Percentiles rank a stretch among this genome's conserved stretches.
These are phyloP conservation scores for Oenanthe oenanthe DNA, from an alignment of 2,113 vertebrate genomes.

Conservation along the genomic window DNA sequence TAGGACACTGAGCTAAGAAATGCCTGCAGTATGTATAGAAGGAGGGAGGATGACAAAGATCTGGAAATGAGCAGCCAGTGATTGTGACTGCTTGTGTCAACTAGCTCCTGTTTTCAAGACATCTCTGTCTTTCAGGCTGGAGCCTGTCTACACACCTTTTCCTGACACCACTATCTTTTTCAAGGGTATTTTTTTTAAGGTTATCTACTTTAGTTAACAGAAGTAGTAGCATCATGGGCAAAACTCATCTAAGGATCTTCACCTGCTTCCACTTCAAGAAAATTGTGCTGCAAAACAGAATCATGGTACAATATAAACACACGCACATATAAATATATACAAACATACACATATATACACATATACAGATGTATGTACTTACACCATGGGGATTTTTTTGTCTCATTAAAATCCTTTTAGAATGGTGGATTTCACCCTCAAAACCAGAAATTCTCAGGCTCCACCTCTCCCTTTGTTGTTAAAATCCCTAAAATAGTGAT, in stretches of 20 bases:
- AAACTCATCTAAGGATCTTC: neutral
- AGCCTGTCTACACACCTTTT: neutral
- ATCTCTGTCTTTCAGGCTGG: neutral
- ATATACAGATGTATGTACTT: neutral
- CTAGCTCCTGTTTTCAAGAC: neutral
- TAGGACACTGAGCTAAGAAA: neutral
- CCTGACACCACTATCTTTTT: neutral
- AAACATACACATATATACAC: neutral
- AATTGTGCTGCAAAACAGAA: constrained; percentile 12
- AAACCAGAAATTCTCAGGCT: neutral
- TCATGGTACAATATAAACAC: neutral
- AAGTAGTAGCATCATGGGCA: neutral
- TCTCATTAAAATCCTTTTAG: neutral
- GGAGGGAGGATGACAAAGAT: neutral
- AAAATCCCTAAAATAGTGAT: neutral
- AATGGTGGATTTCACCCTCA: neutral
- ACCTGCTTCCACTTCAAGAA: constrained; percentile 27
- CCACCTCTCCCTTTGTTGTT: neutral
- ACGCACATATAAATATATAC: rapidly evolving
- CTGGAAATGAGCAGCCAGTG: neutral
- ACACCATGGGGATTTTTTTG: neutral
- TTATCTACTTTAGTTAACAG: neutral
- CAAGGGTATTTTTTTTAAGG: neutral
- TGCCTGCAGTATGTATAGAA: neutral
- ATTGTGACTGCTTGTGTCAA: neutral